A percentile compares a stretch with the other conserved stretches of the same genome.
Evolutionary conservation across 2,797 vertebrate species (phyloP).

Genomic region (Poeciliopsis infans): DNA sequence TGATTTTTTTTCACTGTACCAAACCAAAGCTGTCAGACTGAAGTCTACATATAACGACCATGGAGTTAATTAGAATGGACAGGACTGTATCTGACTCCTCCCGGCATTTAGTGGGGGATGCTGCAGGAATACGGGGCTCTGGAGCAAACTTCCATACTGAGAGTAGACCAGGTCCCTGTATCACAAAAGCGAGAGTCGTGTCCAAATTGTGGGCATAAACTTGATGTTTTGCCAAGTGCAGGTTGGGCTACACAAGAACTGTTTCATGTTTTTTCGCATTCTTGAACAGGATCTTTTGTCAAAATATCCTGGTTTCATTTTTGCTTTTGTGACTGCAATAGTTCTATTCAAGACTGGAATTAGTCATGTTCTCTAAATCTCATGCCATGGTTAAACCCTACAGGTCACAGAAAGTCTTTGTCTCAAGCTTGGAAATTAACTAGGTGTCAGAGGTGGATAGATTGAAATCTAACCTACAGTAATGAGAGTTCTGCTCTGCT

Average conservation of each 20-base stretch:
- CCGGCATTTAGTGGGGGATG: background rate
- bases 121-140: background rate
- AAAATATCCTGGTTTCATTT: background rate
- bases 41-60: background rate
- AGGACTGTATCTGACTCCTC: background rate
- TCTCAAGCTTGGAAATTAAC: background rate
- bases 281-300: background rate
- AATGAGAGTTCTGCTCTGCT: background rate
- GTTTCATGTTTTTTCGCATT: background rate
- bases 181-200: background rate
- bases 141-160: background rate
- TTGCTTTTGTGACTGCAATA: background rate
- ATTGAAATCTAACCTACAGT: background rate
- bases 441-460: background rate
- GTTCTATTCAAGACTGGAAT: background rate
- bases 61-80: background rate
- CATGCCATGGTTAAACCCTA: background rate
- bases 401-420: background rate
- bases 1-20: background rate
- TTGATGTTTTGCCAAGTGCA: background rate
- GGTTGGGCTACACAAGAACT: background rate
- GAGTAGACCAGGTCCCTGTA: background rate
- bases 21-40: background rate
- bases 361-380: background rate
- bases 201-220: background rate